Evolutionary conservation across 2,888 invertebrate species (phyloP).

Genomic region (Acholoe squamosa): DNA sequence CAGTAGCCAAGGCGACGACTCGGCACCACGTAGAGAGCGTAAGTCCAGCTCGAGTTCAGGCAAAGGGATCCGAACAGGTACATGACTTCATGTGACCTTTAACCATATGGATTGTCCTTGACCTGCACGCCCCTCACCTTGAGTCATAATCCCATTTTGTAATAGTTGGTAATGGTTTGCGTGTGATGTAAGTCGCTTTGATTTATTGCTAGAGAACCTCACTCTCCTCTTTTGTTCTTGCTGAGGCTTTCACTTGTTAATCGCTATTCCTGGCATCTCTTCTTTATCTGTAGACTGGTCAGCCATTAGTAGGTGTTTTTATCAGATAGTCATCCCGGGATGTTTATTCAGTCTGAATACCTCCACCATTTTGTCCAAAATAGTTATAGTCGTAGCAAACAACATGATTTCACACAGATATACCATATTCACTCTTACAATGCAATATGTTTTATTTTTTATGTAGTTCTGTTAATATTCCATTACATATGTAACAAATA

Average conservation of each 20-base stretch:
- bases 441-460: not conserved
- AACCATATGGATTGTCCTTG: conserved; percentile 28
- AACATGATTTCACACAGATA: not conserved
- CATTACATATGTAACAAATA: not conserved
- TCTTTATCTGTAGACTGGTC: not conserved
- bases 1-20: conserved; percentile 53
- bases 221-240: not conserved
- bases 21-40: conserved; percentile 70
- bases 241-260: conserved; percentile 1
- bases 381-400: not conserved
- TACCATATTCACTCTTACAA: not conserved
- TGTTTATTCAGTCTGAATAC: not conserved
- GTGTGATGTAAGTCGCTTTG: not conserved
- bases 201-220: not conserved
- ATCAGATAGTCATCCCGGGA: not conserved
- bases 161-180: not conserved
- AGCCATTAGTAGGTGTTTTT: not conserved
- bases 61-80: conserved; percentile 76
- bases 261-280: not conserved
- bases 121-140: conserved; percentile 46
- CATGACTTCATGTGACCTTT: conserved; percentile 33
- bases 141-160: not conserved
- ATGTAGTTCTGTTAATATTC: not conserved
- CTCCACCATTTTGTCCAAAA: not conserved
- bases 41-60: conserved; percentile 75